Evolutionary conservation across 1,140 invertebrate species (phyloP).

Genomic region (Drosophila carrolli): DNA sequence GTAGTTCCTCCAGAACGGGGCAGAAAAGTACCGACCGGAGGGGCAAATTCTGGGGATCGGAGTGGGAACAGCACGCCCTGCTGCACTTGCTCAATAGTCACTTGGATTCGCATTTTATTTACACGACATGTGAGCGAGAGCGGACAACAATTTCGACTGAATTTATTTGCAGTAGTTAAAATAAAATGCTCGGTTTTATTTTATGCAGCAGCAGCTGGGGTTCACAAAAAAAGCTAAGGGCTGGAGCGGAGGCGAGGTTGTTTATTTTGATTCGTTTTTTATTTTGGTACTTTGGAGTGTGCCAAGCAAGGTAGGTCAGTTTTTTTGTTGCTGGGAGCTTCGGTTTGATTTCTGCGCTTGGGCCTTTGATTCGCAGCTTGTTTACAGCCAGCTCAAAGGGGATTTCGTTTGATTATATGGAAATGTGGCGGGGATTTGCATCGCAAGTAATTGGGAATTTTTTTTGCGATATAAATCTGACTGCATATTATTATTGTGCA

Average conservation of each 20-base stretch:
- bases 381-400: slow-evolving; percentile 40
- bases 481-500: slow-evolving; percentile 7
- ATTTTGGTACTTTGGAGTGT: slow-evolving; percentile 35
- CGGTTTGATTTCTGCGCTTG: slow-evolving; percentile 41
- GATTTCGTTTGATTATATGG: slow-evolving; percentile 34
- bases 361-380: slow-evolving; percentile 47
- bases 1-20: slow-evolving; percentile 17
- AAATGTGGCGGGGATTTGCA: slow-evolving; percentile 29
- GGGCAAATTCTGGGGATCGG: slow-evolving; percentile 6
- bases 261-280: slow-evolving; percentile 34
- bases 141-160: slow-evolving; percentile 68
- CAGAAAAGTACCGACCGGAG: not conserved
- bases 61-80: slow-evolving; percentile 35
- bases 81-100: slow-evolving; percentile 73
- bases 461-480: not conserved
- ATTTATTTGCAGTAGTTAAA: slow-evolving; percentile 78
- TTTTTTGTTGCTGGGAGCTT: slow-evolving; percentile 3
- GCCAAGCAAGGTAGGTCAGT: slow-evolving; percentile 32
- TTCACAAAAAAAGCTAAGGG: slow-evolving; percentile 22
- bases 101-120: slow-evolving; percentile 77
- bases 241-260: slow-evolving; percentile 4
- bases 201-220: slow-evolving; percentile 55
- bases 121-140: slow-evolving; percentile 66
- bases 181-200: slow-evolving; percentile 79
- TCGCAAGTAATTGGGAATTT: slow-evolving; percentile 18